These are phyloP conservation scores for Nymphalis c-album DNA, from an alignment of 2,888 invertebrate genomes.

Conservation along the genomic window DNA sequence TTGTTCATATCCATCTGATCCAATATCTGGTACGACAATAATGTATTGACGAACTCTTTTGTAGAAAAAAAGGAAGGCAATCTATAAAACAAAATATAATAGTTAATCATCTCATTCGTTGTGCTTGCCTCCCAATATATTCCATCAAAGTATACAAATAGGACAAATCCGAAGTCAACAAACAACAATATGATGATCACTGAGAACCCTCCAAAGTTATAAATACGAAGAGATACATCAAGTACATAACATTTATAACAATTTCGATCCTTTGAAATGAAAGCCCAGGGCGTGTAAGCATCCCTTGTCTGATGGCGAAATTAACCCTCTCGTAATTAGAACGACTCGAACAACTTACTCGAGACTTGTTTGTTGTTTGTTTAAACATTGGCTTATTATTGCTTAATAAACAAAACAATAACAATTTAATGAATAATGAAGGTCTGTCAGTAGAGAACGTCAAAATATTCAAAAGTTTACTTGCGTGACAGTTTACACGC, in stretches of 20 bases:
- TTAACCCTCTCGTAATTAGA: conserved; percentile 9
- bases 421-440: neutral
- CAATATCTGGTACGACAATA: too few relatives aligned
- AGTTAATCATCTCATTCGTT: too few relatives aligned
- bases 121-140: too few relatives aligned
- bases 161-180: neutral
- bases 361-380: neutral
- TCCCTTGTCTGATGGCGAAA: neutral
- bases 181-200: neutral
- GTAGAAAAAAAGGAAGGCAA: too few relatives aligned
- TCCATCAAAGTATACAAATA: too few relatives aligned
- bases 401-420: conserved; percentile 1
- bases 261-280: neutral
- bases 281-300: neutral
- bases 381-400: too few relatives aligned
- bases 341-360: conserved; percentile 3
- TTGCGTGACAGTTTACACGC: too few relatives aligned
- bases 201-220: neutral
- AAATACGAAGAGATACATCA: neutral
- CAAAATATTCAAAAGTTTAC: too few relatives aligned
- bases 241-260: neutral
- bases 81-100: too few relatives aligned
- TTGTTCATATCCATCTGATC: too few relatives aligned
- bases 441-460: too few relatives aligned
- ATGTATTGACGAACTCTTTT: too few relatives aligned